Evolutionary conservation across 1,140 invertebrate genomes (phyloP).

Genomic region (Linepithema humile): DNA sequence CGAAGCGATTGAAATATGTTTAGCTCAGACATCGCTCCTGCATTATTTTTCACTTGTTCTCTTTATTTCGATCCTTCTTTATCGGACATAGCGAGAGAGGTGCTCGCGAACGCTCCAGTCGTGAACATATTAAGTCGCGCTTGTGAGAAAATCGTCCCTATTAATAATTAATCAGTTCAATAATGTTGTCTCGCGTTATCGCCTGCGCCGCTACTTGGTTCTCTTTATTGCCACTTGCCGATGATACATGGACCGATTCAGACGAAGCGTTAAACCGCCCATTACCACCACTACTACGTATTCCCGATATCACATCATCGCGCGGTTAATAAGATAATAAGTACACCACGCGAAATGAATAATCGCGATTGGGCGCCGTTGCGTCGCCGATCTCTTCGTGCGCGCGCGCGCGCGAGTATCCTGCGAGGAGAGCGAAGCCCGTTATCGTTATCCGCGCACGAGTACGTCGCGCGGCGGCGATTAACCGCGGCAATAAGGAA

Average conservation of each 20-base stretch:
- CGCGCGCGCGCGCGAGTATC: neutral
- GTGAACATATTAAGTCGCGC: slow-evolving; percentile 13
- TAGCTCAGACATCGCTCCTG: neutral
- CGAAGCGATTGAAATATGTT: neutral
- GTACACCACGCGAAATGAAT: slow-evolving; percentile 47
- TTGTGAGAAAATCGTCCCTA: slow-evolving; percentile 17
- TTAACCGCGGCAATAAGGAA: slow-evolving; percentile 45
- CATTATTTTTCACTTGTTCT: too few relatives aligned
- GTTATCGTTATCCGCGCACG: slow-evolving; percentile 19
- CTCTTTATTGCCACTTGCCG: slow-evolving; percentile 38
- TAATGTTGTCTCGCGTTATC: slow-evolving; percentile 54
- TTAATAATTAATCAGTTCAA: slow-evolving; percentile 52
- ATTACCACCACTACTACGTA: slow-evolving; percentile 33
- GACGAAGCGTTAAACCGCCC: slow-evolving; percentile 40
- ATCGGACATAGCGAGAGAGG: neutral
- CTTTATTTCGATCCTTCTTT: neutral
- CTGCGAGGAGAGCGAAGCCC: neutral
- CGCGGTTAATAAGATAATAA: slow-evolving; percentile 55
- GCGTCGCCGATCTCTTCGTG: neutral
- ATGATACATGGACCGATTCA: slow-evolving; percentile 48
- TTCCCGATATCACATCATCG: slow-evolving; percentile 47
- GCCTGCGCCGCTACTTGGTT: slow-evolving; percentile 16
- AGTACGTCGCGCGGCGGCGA: slow-evolving; percentile 10
- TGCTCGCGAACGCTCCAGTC: neutral
- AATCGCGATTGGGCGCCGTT: slow-evolving; percentile 38